These are phyloP conservation scores for Pogona vitticeps DNA, from an alignment of 2,113 vertebrate genomes.

Conservation along the genomic window DNA sequence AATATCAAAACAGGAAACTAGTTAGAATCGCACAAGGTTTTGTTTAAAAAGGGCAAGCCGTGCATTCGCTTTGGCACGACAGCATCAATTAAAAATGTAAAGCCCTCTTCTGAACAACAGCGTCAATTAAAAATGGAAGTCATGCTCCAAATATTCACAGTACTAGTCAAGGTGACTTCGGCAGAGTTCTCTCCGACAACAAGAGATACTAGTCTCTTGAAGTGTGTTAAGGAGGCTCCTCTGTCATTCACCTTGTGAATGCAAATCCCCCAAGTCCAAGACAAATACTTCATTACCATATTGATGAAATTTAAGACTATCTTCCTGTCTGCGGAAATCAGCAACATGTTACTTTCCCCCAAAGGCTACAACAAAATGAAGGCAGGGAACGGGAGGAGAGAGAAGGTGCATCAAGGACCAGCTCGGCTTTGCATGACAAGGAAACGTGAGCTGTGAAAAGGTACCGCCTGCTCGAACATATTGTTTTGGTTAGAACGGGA, in stretches of 20 bases:
- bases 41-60: neutral
- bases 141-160: neutral
- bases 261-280: conserved; percentile 17
- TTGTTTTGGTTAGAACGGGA: neutral
- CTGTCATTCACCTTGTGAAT: conserved; percentile 30
- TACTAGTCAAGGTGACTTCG: conserved; percentile 19
- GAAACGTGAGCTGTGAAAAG: neutral
- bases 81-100: conserved; percentile 1
- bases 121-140: neutral
- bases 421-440: neutral
- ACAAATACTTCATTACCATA: conserved; percentile 35
- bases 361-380: neutral
- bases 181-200: neutral
- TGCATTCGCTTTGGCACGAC: neutral
- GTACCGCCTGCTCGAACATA: neutral
- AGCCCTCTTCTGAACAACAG: neutral
- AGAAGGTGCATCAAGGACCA: neutral
- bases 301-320: conserved; percentile 27
- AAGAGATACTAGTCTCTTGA: neutral
- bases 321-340: neutral
- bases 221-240: neutral
- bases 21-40: neutral
- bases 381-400: neutral
- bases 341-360: neutral
- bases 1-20: neutral